These are phyloP conservation scores for Sebastes diploproa DNA, from an alignment of 2,797 vertebrate species.

Conservation along the genomic window DNA sequence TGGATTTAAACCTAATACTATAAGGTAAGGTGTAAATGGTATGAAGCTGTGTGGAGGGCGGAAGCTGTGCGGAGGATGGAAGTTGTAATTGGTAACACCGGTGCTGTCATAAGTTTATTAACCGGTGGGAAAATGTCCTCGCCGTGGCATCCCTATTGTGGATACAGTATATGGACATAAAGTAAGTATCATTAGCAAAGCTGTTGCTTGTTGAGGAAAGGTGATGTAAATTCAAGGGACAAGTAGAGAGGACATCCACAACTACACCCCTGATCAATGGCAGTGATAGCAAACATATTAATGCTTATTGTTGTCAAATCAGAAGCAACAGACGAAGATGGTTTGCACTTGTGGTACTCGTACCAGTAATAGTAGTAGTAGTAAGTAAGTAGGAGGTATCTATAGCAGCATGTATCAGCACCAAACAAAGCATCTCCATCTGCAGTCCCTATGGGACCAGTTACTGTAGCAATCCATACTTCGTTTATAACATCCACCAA, in stretches of 20 bases:
- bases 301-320: background rate
- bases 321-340: background rate
- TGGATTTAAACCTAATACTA: background rate
- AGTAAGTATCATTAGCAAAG: background rate
- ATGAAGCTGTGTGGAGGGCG: background rate
- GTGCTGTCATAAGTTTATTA: background rate
- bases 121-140: background rate
- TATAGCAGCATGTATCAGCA: background rate
- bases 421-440: background rate
- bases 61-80: too few relatives aligned
- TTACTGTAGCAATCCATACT: background rate
- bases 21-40: background rate
- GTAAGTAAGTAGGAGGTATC: background rate
- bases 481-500: slow-evolving; percentile 10
- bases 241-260: background rate
- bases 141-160: background rate
- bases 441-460: background rate
- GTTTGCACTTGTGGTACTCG: background rate
- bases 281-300: background rate
- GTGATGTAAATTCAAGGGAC: background rate
- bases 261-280: background rate
- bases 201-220: background rate
- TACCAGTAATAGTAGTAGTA: background rate
- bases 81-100: too few relatives aligned
- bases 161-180: background rate